Evolutionary conservation across 2,113 vertebrate species (phyloP).

Genomic region (Rana temporaria): DNA sequence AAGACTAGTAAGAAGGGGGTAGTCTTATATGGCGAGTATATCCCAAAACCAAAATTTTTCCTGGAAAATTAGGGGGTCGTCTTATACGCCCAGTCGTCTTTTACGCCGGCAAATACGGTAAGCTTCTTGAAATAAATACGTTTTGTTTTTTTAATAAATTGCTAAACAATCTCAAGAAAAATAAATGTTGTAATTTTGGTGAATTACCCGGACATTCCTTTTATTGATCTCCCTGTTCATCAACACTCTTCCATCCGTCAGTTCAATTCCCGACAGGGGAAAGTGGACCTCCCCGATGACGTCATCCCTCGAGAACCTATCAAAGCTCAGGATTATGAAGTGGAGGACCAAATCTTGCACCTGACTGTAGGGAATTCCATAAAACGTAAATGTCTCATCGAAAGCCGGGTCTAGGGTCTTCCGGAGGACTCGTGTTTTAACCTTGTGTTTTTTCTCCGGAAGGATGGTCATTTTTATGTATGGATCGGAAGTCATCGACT

Average conservation of each 20-base stretch:
- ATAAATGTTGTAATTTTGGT: conserved; percentile 33
- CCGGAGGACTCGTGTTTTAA: conserved; percentile 95
- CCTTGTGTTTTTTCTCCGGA: conserved; percentile 96
- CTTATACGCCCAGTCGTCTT: too few relatives aligned
- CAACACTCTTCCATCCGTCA: conserved; percentile 86
- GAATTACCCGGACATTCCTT: conserved; percentile 91
- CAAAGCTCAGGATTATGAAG: conserved; percentile 95
- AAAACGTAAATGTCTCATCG: conserved; percentile 98
- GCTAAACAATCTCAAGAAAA: not conserved
- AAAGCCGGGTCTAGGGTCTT: conserved; percentile 97
- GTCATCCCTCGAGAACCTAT: conserved; percentile 96
- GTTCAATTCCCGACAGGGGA: conserved; percentile 86
- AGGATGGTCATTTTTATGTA: conserved; percentile 98
- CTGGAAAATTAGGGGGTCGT: too few relatives aligned
- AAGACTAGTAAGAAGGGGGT: too few relatives aligned
- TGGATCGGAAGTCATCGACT: conserved; percentile 96
- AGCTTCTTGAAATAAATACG: too few relatives aligned
- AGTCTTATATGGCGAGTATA: too few relatives aligned
- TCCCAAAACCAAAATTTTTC: too few relatives aligned
- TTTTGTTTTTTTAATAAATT: not conserved
- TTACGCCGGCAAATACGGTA: too few relatives aligned
- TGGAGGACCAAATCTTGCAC: conserved; percentile 90
- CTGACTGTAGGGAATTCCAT: conserved; percentile 87
- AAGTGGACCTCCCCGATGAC: conserved; percentile 95
- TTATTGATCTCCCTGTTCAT: conserved; percentile 97